Evolutionary conservation across 2,113 vertebrate genomes (phyloP), one percentile per base, ranked within the genome.

Genomic region (Alligator sinensis): DNA sequence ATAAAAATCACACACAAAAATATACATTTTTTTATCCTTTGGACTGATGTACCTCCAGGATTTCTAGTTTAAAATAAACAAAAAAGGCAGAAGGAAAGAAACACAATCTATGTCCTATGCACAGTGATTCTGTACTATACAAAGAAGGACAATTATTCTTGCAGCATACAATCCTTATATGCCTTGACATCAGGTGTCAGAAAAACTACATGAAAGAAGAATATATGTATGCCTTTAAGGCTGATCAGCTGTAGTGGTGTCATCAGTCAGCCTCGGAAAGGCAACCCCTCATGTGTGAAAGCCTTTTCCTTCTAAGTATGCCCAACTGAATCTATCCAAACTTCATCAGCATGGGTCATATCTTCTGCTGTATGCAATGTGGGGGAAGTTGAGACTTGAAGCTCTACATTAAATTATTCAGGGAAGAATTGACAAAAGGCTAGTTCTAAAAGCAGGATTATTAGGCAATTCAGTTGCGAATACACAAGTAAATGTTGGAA

Each of bases 131-230:
- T 75, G 9, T 47, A 81, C 59, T 82, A 55, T 63, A 81, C 84
- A 84, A 94, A 89, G 70, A 66, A 92, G 77, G 64, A 38, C 38
- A 87, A 88, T 79, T 90, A 79, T 91, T 47, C 28, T 89, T 54
- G 24, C 47, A 74, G 60, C 74, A 75, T 84, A 90, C 94, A 93
- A 89, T 80, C 55, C 61, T 68, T 85, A 47, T 12, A 58, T 74
- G 66, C 27, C 38, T 70, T 88, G 68, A 88, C 80, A 85, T 66
- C 30, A 86, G 87, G 82, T 94, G 86, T 89, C 38, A 75, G 59
- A 77, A 93, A 38, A 84, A 2, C 57, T 34, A 30, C 57, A n/a
- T 66, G 4, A 28, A 75, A 82, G 17, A 86, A 28, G 14, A 61
- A 75, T 5, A 63, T 15, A 2, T 1, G 14, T 2, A 1, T 61